phyloP scores from a whole-genome alignment of 2,888 invertebrate genomes.

The Corbicula japonica region DNA sequence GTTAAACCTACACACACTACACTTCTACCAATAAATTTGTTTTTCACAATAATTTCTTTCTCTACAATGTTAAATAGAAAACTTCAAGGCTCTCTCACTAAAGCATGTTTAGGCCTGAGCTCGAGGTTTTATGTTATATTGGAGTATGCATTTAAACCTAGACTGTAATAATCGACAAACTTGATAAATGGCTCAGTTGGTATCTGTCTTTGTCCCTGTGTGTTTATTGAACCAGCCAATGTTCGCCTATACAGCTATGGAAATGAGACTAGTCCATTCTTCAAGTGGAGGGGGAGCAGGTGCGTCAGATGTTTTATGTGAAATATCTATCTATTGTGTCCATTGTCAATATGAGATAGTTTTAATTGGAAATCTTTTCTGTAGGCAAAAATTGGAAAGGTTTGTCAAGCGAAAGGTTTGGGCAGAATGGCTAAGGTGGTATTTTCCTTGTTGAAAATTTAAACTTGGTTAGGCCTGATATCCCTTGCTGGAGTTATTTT shows the following conservation, averaged over 20 bases:
- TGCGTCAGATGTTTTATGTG: conserved; percentile 38
- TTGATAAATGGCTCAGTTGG: conserved; percentile 78
- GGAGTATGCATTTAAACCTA: conserved; percentile 51
- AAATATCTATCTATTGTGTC: conserved; percentile 49
- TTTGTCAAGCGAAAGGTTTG: conserved; percentile 16
- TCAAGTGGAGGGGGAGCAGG: conserved; percentile 53
- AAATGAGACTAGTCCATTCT: conserved; percentile 71
- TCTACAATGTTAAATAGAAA: no score
- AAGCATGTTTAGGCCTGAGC: conserved; percentile 52
- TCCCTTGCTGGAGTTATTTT: conserved; percentile 60
- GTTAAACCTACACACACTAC: no score
- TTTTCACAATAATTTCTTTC: not conserved
- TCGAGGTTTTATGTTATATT: conserved; percentile 16
- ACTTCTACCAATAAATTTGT: not conserved
- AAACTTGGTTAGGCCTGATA: conserved; percentile 52
- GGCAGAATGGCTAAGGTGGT: conserved; percentile 10
- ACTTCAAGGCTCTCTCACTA: conserved; percentile 16
- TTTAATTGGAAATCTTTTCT: conserved; percentile 29
- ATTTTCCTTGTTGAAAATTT: conserved; percentile 30
- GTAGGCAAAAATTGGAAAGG: conserved; percentile 2
- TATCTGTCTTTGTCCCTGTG: conserved; percentile 74
- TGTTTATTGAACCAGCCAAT: conserved; percentile 73
- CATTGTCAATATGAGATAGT: conserved; percentile 36
- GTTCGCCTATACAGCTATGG: conserved; percentile 68
- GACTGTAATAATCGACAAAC: conserved; percentile 74